Percentiles rank a stretch among this genome's conserved stretches.
These are phyloP conservation scores for Scomber scombrus DNA, from an alignment of 2,113 vertebrate genomes.

Conservation along the genomic window DNA sequence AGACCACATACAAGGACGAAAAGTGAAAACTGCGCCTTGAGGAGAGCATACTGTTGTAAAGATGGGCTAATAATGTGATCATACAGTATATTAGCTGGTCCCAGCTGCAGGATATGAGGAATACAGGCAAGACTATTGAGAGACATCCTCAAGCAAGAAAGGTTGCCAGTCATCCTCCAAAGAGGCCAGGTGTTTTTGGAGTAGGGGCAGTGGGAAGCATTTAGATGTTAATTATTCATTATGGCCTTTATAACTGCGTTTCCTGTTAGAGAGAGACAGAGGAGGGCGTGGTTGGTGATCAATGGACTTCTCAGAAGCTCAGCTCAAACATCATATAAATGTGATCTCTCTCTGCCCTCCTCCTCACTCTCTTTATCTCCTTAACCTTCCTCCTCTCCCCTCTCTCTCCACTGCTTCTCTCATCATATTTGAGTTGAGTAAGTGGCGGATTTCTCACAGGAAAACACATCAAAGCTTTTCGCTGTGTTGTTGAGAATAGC, in stretches of 20 bases:
- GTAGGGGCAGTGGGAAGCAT: conserved; percentile 51
- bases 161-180: background rate
- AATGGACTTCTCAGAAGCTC: conserved; percentile 78
- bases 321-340: conserved; percentile 52
- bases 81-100: background rate
- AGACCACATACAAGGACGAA: background rate
- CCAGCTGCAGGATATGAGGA: conserved; percentile 1
- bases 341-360: conserved; percentile 6
- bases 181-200: conserved; percentile 60
- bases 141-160: background rate
- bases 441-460: conserved; percentile 41
- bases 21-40: background rate
- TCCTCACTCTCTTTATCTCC: conserved; percentile 3
- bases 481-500: conserved; percentile 26
- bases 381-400: background rate
- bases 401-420: background rate
- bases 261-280: conserved; percentile 58
- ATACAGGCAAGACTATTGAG: background rate
- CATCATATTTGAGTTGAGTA: conserved; percentile 30
- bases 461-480: conserved; percentile 50
- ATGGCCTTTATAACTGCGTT: conserved; percentile 57
- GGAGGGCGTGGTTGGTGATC: conserved; percentile 68
- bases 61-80: too few relatives aligned
- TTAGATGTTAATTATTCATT: conserved; percentile 80
- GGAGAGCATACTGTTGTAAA: background rate